These are phyloP conservation scores for Himantopus leucocephalus DNA, from an alignment of 2,113 vertebrate genomes.

Conservation along the genomic window DNA sequence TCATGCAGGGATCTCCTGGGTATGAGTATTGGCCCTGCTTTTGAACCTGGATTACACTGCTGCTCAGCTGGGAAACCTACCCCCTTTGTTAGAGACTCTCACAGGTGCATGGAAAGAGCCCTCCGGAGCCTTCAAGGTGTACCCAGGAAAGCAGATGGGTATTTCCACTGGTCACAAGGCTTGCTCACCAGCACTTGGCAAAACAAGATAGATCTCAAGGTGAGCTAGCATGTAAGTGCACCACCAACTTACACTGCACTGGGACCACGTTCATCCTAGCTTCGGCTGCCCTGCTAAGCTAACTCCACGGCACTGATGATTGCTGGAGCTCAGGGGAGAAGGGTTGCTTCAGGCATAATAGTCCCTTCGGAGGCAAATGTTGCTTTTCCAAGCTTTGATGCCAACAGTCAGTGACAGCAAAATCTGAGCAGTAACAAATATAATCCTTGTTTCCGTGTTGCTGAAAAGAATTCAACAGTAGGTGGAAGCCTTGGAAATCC, in stretches of 20 bases:
- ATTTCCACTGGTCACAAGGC: not conserved
- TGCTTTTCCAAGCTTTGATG: slow-evolving; percentile 16
- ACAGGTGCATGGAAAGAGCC: not conserved
- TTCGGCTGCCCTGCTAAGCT: not conserved
- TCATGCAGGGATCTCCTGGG: not conserved
- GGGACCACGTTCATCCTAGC: not conserved
- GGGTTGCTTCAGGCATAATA: not conserved
- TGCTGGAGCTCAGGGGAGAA: not conserved
- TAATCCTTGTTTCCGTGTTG: not conserved
- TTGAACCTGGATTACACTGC: not conserved
- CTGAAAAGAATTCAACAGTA: slow-evolving; percentile 14
- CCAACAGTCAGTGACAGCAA: slow-evolving; percentile 8
- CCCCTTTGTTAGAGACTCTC: not conserved
- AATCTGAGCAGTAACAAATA: not conserved
- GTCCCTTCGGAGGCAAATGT: not conserved
- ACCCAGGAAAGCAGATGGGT: not conserved
- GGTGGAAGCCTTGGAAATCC: slow-evolving; percentile 52
- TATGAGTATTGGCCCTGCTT: not conserved
- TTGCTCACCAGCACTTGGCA: not conserved
- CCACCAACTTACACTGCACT: not conserved
- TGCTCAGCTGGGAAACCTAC: not conserved
- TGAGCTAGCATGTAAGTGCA: not conserved
- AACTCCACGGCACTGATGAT: not conserved
- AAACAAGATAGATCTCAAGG: not conserved
- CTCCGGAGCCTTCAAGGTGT: accelerated